Evolutionary conservation across 2,113 vertebrate species (phyloP).

Genomic region (Procavia capensis): DNA sequence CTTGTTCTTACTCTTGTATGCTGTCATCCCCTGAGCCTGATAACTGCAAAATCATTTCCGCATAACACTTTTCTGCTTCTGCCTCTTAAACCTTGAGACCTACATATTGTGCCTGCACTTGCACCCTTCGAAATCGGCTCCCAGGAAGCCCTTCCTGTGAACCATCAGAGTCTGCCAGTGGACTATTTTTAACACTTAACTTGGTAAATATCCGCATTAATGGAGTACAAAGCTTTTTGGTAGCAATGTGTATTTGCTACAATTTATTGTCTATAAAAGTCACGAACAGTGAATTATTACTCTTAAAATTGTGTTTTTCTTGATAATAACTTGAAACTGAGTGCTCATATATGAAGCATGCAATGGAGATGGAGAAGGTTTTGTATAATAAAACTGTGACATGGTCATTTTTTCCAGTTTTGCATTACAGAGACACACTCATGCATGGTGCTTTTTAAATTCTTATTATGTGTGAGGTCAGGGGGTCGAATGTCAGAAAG

Average conservation of each 20-base stretch:
- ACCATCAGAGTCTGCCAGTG: constrained; percentile 76
- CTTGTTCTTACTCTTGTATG: constrained; percentile 95
- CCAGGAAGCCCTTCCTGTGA: constrained; percentile 82
- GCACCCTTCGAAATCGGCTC: constrained; percentile 85
- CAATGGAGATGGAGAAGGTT: constrained; percentile 91
- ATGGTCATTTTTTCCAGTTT: constrained; percentile 94
- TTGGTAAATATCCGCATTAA: constrained; percentile 91
- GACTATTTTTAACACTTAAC: constrained; percentile 87
- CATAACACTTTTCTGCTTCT: constrained; percentile 93
- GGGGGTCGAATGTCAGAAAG: constrained; percentile 95
- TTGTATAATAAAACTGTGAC: constrained; percentile 95
- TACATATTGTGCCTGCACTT: constrained; percentile 82
- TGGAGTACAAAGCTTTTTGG: constrained; percentile 85
- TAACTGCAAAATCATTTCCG: constrained; percentile 96
- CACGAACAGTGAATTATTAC: constrained; percentile 87
- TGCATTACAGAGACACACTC: constrained; percentile 97
- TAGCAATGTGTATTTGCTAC: constrained; percentile 88
- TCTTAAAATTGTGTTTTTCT: constrained; percentile 89
- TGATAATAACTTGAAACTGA: constrained; percentile 91
- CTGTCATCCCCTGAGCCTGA: constrained; percentile 96
- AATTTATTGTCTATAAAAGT: constrained; percentile 93
- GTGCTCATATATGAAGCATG: constrained; percentile 89
- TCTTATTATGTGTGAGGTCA: constrained; percentile 98
- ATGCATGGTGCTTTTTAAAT: constrained; percentile 99
- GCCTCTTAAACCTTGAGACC: constrained; percentile 91